Conservation (phyloP, 2,113 vertebrate species). For the Coregonus clupeaformis region DNA sequence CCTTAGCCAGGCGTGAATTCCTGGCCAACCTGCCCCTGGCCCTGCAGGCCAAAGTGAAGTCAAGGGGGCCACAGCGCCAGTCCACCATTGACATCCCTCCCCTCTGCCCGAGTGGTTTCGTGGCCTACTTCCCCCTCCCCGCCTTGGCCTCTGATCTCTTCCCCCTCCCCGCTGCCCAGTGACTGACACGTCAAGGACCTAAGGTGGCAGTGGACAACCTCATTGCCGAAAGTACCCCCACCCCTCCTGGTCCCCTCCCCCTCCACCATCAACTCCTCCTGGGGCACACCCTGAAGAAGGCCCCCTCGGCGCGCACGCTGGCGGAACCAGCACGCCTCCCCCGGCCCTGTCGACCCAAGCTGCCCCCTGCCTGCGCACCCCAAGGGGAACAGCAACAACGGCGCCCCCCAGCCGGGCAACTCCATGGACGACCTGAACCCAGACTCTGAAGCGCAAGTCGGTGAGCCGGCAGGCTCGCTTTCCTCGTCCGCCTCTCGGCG, state of each 20-base stretch:
- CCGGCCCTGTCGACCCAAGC: constrained; percentile 57
- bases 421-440: constrained; percentile 94
- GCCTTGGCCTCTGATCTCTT: constrained; percentile 81
- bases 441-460: constrained; percentile 94
- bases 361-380: constrained; percentile 27
- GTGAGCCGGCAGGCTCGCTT: constrained; percentile 86
- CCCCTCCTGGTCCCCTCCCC: constrained; percentile 52
- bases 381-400: constrained; percentile 9
- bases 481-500: constrained; percentile 65
- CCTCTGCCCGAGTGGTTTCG: constrained; percentile 82
- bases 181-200: constrained; percentile 75
- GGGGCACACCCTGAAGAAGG: constrained; percentile 88
- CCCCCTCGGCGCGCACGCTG: constrained; percentile 80
- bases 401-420: constrained; percentile 83
- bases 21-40: constrained; percentile 81
- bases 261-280: constrained; percentile 58
- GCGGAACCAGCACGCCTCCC: constrained; percentile 75
- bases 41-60: constrained; percentile 73
- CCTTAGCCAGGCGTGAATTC: constrained; percentile 91
- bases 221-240: constrained; percentile 81
- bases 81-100: constrained; percentile 78
- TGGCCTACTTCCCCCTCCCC: constrained; percentile 83
- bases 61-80: constrained; percentile 65
- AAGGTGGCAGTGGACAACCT: constrained; percentile 91
- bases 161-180: constrained; percentile 77